Base-by-base conservation (phyloP, 92 coral and sea anemone species). In the Pocillopora meandrina region DNA sequence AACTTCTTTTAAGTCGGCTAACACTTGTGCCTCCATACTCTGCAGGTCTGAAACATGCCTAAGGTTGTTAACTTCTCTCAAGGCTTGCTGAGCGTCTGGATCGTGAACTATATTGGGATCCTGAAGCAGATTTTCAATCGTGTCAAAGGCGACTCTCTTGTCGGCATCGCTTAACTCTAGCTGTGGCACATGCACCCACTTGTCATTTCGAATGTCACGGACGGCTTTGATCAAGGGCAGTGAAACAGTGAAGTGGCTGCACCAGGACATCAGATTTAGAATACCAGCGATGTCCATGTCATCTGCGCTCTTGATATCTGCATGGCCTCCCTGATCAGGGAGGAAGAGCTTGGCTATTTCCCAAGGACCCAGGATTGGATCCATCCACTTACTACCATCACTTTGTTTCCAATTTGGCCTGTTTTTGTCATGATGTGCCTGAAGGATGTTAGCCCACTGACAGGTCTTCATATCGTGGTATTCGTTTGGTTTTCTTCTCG, bases 311-410 rank as follows among this genome's bases (percentile, higher is more conserved):
- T 61, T 34, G 74, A 75, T 85, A 59, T 73, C 75, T 5, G 71
- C 87, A 60, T 72, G 85, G 31, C 68, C 85, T n/a, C 90, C 98
- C 56, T 87, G 74, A 72, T 87, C 90, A 9, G 98, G 91, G 84
- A 95, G 87, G 49, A 76, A 95, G 63, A 95, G 82, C 84, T 95
- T 95, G 17, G 98, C 97, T 55, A 93, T 82, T 70, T 95, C 97
- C 98, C 97, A 95, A 68, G 88, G 89, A n/a, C 98, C 98, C 52
- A 31, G 75, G 80, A 11, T 65, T 10, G 93, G 98, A 73, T 95
- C 94, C 15, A 58, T 70, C 98, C 98, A 95, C 21, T 87, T 92
- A 56, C 79, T 67, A 47, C 86, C 23, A 77, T 93, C 93, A 81
- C 98, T 95, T 79, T 93, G 92, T 71, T 77, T 77, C 98, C 98